A percentile compares a stretch with the other conserved stretches of the same genome.
These are phyloP conservation scores for Tetragonula carbonaria DNA, from an alignment of 2,888 invertebrate genomes.

Conservation along the genomic window DNA sequence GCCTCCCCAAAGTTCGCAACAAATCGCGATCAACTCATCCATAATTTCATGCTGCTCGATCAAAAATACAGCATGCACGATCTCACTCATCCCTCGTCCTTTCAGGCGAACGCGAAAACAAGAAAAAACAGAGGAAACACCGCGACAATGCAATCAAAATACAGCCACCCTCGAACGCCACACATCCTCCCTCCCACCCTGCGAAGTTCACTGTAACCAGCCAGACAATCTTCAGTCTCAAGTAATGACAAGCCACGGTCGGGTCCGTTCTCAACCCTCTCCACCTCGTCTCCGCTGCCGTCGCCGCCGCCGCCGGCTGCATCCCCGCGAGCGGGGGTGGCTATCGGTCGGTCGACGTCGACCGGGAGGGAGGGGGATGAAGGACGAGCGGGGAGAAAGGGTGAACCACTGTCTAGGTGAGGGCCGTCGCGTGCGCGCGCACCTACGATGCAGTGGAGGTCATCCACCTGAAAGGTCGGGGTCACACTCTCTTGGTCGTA, in stretches of 20 bases:
- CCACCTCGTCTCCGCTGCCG: constrained; percentile 14
- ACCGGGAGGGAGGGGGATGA: neutral
- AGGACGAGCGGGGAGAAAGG: neutral
- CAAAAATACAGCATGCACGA: neutral
- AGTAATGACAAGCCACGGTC: constrained; percentile 55
- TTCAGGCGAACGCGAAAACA: neutral
- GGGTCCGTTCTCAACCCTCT: constrained; percentile 47
- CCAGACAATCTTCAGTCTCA: constrained; percentile 60
- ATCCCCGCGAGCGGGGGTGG: constrained; percentile 33
- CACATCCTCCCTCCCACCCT: constrained; percentile 4
- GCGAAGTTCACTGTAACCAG: constrained; percentile 55
- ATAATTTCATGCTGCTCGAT: neutral
- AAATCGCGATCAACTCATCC: neutral
- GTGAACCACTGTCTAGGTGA: constrained; percentile 68
- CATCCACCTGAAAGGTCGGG: constrained; percentile 84
- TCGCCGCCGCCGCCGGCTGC: constrained; percentile 35
- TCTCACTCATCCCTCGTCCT: neutral
- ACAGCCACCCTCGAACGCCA: constrained; percentile 21
- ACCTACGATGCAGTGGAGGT: constrained; percentile 82
- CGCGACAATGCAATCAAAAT: constrained; percentile 43
- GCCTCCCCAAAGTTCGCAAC: neutral
- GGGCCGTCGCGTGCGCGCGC: constrained; percentile 77
- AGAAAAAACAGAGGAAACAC: neutral
- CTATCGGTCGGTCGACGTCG: constrained; percentile 23
- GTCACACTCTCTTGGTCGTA: constrained; percentile 82